Evolutionary conservation across 2,797 vertebrate genomes (phyloP).

Genomic region (Anniella stebbinsi): DNA sequence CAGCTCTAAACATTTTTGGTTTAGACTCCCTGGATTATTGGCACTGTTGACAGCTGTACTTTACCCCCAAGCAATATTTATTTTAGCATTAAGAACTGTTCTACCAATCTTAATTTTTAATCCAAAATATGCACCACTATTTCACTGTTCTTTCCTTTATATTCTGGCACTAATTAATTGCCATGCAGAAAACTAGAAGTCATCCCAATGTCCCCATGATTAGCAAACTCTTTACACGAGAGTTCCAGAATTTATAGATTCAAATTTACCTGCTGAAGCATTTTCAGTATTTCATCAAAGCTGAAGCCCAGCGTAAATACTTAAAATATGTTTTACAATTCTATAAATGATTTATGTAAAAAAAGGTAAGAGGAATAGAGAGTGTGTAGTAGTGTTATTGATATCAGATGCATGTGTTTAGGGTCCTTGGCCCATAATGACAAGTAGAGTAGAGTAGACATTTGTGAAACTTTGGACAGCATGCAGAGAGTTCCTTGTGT

Average conservation of each 20-base stretch:
- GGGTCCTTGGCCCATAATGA: neutral
- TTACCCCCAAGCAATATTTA: neutral
- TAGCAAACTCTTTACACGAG: neutral
- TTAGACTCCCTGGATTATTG: neutral
- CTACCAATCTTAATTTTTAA: neutral
- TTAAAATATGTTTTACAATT: slow-evolving; percentile 5
- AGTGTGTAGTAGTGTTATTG: slow-evolving; percentile 24
- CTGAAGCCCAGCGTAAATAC: neutral
- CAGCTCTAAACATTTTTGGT: neutral
- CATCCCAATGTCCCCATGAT: neutral
- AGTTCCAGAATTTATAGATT: neutral
- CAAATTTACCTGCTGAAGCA: neutral
- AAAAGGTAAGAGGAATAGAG: slow-evolving; percentile 27
- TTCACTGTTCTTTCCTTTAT: neutral
- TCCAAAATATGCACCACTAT: neutral
- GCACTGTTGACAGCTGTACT: neutral
- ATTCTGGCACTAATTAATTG: neutral
- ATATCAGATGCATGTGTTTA: slow-evolving; percentile 22
- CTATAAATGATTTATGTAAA: neutral
- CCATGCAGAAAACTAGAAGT: neutral
- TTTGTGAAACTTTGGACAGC: slow-evolving; percentile 24
- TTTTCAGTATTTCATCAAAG: neutral
- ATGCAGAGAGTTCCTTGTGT: slow-evolving; percentile 13
- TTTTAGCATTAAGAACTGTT: neutral
- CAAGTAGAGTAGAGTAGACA: slow-evolving; percentile 32